phyloP scores from a whole-genome alignment of 2,113 vertebrate genomes.

The Cavia porcellus region DNA sequence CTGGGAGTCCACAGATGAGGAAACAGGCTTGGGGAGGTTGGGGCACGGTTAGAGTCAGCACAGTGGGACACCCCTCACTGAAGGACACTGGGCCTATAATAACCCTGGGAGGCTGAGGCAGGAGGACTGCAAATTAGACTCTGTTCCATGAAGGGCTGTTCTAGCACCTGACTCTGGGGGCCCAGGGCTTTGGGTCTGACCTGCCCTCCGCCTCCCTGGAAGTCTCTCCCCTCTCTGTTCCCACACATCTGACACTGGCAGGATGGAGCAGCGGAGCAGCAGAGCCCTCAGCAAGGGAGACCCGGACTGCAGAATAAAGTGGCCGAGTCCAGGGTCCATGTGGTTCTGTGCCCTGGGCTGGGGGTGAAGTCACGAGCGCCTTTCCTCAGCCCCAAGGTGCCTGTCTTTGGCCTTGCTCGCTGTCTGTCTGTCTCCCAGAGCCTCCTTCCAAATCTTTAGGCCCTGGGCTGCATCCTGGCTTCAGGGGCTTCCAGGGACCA shows the following conservation, averaged over 20 bases:
- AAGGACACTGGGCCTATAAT: no score
- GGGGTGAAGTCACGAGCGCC: no score
- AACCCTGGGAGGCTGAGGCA: no score
- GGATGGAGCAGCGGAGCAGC: neutral
- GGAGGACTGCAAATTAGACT: no score
- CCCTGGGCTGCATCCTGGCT: neutral
- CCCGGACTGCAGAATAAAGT: neutral
- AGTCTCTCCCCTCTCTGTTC: neutral
- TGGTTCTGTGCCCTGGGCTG: neutral
- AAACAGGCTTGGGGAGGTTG: neutral
- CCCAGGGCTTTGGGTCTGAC: no score
- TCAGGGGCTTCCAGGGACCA: rapidly evolving
- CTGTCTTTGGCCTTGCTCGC: neutral
- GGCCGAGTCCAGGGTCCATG: neutral
- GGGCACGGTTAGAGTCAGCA: neutral
- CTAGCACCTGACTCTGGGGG: neutral
- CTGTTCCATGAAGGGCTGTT: neutral
- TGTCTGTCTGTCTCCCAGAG: no score
- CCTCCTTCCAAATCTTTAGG: neutral
- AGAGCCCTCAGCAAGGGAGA: neutral
- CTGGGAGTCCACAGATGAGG: neutral
- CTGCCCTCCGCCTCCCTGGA: neutral
- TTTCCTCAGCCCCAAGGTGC: neutral
- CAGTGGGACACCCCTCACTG: no score
- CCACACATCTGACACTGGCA: neutral